A percentile compares a stretch with the other conserved stretches of the same genome.
These are phyloP conservation scores for Sigmodon hispidus DNA, from an alignment of 2,113 vertebrate species.

Conservation along the genomic window DNA sequence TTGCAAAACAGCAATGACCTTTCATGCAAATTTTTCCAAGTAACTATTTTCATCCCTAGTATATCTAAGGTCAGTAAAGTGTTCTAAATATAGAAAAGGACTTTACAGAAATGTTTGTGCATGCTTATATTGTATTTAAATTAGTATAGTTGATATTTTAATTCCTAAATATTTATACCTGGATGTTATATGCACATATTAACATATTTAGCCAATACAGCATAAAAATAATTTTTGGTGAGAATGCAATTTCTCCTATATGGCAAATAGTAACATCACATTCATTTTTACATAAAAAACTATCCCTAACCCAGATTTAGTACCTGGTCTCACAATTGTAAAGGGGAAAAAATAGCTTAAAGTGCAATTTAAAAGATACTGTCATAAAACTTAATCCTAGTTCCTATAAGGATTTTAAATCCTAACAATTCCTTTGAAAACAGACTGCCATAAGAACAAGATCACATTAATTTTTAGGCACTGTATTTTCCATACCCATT, in stretches of 20 bases:
- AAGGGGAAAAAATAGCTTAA: not conserved
- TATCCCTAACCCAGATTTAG: not conserved
- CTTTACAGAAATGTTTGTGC: not conserved
- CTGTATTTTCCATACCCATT: not conserved
- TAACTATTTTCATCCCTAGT: slow-evolving; percentile 28
- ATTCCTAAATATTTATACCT: not conserved
- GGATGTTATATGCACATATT: not conserved
- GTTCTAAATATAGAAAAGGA: slow-evolving; percentile 46
- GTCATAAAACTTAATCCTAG: slow-evolving; percentile 26
- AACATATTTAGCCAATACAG: not conserved
- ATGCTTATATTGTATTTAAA: slow-evolving; percentile 4
- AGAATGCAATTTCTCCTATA: not conserved
- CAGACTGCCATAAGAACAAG: not conserved
- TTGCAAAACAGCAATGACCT: slow-evolving; percentile 33
- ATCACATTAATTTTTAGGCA: not conserved
- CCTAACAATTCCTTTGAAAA: not conserved
- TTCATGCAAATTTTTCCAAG: slow-evolving; percentile 26
- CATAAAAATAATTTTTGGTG: slow-evolving; percentile 19
- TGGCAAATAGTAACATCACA: not conserved
- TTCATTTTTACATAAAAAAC: not conserved
- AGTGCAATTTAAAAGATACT: slow-evolving; percentile 6
- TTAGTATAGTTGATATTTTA: not conserved
- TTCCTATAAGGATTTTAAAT: not conserved
- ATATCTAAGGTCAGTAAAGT: not conserved
- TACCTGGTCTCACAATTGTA: not conserved